Conservation (phyloP, 2,888 invertebrate genomes). For the Opisthograptis luteolata region DNA sequence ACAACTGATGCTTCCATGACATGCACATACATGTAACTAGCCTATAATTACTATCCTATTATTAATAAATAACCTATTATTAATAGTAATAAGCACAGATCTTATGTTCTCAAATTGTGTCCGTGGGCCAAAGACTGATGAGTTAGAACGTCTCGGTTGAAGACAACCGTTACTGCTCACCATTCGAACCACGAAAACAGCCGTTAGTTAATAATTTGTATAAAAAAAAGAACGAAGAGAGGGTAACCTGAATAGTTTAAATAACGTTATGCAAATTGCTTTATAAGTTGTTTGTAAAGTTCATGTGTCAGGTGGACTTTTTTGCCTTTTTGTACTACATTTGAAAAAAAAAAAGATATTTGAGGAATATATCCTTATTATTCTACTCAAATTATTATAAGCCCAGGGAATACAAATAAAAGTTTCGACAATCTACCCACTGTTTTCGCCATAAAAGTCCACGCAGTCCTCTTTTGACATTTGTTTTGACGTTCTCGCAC, state of each 20-base stretch:
- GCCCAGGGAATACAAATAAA: too few relatives aligned
- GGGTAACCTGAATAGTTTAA: constrained; percentile 27
- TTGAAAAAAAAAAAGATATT: too few relatives aligned
- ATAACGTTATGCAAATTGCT: constrained; percentile 22
- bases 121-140: constrained; percentile 23
- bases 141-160: constrained; percentile 16
- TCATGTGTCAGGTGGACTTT: constrained; percentile 12
- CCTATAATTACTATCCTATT: constrained; percentile 4
- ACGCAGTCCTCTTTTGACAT: too few relatives aligned
- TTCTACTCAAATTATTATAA: too few relatives aligned
- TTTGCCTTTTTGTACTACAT: too few relatives aligned
- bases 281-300: constrained; percentile 12
- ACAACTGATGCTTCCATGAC: constrained; percentile 27
- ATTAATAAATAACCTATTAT: constrained; percentile 22
- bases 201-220: constrained; percentile 33
- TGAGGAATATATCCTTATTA: too few relatives aligned
- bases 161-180: constrained; percentile 20
- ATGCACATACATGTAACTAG: constrained; percentile 27
- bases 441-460: too few relatives aligned
- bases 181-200: constrained; percentile 31
- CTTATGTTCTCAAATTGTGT: constrained; percentile 26
- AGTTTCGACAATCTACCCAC: too few relatives aligned
- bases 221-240: constrained; percentile 19
- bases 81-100: constrained; percentile 27
- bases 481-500: too few relatives aligned